Evolutionary conservation across 1,140 invertebrate genomes (phyloP).

Genomic region (Anagrus nilaparvatae): DNA sequence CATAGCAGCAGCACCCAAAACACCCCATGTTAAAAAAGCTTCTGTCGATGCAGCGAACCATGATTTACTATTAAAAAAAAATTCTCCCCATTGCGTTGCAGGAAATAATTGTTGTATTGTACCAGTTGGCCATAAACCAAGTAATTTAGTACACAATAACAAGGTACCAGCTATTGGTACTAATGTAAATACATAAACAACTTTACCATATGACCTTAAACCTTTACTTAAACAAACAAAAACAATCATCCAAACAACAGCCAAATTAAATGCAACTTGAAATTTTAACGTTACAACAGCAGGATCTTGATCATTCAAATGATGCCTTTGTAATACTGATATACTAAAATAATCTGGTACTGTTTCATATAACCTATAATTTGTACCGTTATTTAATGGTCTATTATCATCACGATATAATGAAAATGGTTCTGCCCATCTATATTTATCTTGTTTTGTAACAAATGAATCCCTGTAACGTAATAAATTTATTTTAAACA

Average conservation of each 20-base stretch:
- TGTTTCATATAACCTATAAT: constrained; percentile 60
- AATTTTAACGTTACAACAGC: constrained; percentile 64
- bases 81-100: constrained; percentile 69
- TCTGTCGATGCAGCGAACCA: constrained; percentile 83
- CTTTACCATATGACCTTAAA: constrained; percentile 74
- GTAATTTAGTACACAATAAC: constrained; percentile 60
- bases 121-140: constrained; percentile 57
- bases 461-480: constrained; percentile 70
- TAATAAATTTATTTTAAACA: neutral
- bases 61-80: constrained; percentile 59
- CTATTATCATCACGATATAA: constrained; percentile 50
- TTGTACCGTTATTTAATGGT: constrained; percentile 31
- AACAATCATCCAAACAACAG: constrained; percentile 82
- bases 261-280: constrained; percentile 80
- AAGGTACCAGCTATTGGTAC: constrained; percentile 63
- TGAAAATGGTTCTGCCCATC: constrained; percentile 68
- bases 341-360: constrained; percentile 75
- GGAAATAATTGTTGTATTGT: constrained; percentile 58
- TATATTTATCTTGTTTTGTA: constrained; percentile 65
- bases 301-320: constrained; percentile 48
- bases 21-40: constrained; percentile 80
- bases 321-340: constrained; percentile 64
- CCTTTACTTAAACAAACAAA: constrained; percentile 83
- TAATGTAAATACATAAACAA: constrained; percentile 63
- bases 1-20: constrained; percentile 76